phyloP scores from a whole-genome alignment of 2,113 vertebrate species.

The Rallus limicola region DNA sequence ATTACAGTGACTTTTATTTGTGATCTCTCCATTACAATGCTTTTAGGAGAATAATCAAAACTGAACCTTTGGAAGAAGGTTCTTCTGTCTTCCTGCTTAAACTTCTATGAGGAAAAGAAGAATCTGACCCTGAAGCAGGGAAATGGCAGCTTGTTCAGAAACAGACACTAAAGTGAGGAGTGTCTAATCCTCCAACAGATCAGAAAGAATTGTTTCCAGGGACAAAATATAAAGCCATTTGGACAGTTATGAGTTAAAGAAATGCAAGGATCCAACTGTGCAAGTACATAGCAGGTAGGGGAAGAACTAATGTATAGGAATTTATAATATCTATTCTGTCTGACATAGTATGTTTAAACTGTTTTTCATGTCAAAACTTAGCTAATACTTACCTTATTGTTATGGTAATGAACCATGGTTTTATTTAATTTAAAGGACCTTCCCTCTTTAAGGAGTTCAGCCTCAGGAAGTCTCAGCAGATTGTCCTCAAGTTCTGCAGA shows the following conservation, averaged over 20 bases:
- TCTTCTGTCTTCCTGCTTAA: not conserved
- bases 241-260: not conserved
- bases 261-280: not conserved
- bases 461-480: not conserved
- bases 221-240: not conserved
- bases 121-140: not conserved
- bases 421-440: not conserved
- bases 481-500: not conserved
- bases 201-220: not conserved
- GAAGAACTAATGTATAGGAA: not conserved
- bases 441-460: not conserved
- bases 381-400: not conserved
- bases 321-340: not conserved
- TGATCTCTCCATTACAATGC: rapidly evolving
- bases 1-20: not conserved
- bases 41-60: not conserved
- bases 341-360: not conserved
- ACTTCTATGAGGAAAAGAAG: not conserved
- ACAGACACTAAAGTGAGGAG: not conserved
- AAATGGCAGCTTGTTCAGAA: not conserved
- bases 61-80: not conserved
- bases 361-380: not conserved
- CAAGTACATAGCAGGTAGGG: not conserved
- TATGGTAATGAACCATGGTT: not conserved
- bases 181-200: not conserved